These are phyloP conservation scores for Hoplostethus mediterraneus DNA, from an alignment of 2,797 vertebrate genomes.

Conservation along the genomic window DNA sequence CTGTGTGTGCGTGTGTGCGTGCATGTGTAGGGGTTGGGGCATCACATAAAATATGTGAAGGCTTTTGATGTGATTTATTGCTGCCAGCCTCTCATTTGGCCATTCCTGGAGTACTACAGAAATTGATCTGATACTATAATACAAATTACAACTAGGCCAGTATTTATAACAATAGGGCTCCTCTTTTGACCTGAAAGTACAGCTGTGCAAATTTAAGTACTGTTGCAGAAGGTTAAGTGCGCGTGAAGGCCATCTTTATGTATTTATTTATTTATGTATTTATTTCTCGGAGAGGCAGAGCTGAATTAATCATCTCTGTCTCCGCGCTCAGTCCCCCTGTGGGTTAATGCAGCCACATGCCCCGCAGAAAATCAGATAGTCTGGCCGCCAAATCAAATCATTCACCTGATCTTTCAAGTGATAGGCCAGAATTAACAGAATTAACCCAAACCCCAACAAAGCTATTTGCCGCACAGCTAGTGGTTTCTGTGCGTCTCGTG, in stretches of 20 bases:
- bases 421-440: slow-evolving; percentile 41
- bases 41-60: slow-evolving; percentile 27
- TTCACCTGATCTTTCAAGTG: slow-evolving; percentile 56
- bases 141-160: not conserved
- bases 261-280: slow-evolving; percentile 70
- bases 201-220: too few relatives aligned
- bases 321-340: slow-evolving; percentile 55
- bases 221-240: slow-evolving; percentile 27
- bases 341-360: slow-evolving; percentile 60
- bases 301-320: slow-evolving; percentile 69
- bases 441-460: slow-evolving; percentile 18
- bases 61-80: slow-evolving; percentile 38
- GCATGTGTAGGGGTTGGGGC: slow-evolving; percentile 4
- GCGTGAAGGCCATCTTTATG: slow-evolving; percentile 40
- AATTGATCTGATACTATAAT: not conserved
- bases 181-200: too few relatives aligned
- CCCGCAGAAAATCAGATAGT: slow-evolving; percentile 54
- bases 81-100: slow-evolving; percentile 13
- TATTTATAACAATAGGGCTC: not conserved
- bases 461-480: slow-evolving; percentile 10
- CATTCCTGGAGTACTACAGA: slow-evolving; percentile 28
- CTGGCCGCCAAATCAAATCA: slow-evolving; percentile 65
- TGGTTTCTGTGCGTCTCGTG: slow-evolving; percentile 2
- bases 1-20: not conserved
- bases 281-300: slow-evolving; percentile 40